Percentiles rank a stretch among this genome's conserved stretches.
phyloP scores from a whole-genome alignment of 2,888 invertebrate species.

The Dryobota labecula region DNA sequence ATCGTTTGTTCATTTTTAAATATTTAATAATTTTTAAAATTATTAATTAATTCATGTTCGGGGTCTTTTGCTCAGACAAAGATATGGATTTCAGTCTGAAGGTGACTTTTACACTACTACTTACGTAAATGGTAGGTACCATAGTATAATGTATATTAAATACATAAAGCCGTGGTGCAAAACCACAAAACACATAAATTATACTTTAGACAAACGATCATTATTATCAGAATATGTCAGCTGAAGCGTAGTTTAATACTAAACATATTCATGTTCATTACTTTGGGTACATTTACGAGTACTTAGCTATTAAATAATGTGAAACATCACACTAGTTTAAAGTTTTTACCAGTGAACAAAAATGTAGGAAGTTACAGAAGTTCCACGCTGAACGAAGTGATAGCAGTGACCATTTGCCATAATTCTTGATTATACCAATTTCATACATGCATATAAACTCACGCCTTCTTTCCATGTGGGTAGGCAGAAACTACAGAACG shows the following conservation, averaged over 20 bases:
- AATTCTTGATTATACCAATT: background rate
- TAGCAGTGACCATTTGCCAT: background rate
- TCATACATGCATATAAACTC: background rate
- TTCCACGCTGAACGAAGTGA: background rate
- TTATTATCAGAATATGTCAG: slow-evolving; percentile 4
- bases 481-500: too few species aligned
- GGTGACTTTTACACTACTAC: too few species aligned
- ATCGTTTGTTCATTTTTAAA: too few species aligned
- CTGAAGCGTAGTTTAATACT: background rate
- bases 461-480: too few species aligned
- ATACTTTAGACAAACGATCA: slow-evolving; percentile 5
- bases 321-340: background rate
- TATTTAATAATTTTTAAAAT: too few species aligned
- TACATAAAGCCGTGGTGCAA: background rate
- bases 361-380: background rate
- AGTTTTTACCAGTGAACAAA: background rate
- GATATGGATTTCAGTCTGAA: too few species aligned
- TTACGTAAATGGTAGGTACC: too few species aligned
- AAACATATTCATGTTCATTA: slow-evolving; percentile 20
- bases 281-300: background rate
- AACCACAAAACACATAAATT: background rate
- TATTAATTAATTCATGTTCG: too few species aligned
- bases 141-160: background rate
- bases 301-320: background rate
- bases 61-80: too few species aligned